Conservation (phyloP, 2,888 invertebrate species). For the Yponomeuta cagnagella region DNA sequence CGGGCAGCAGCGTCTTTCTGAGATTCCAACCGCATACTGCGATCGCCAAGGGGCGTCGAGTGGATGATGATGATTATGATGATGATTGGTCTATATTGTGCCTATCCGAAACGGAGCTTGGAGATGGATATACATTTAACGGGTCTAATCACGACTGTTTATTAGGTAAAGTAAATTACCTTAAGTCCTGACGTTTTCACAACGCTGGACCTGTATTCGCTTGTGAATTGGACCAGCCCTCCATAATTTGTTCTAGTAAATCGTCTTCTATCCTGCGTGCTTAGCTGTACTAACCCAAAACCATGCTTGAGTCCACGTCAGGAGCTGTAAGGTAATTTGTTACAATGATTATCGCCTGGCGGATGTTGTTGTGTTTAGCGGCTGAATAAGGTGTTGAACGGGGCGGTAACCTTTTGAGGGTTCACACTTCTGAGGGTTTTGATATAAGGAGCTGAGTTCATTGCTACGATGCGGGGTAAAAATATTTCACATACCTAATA, state of each 20-base stretch:
- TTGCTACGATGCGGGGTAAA: too few relatives aligned
- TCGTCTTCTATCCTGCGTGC: slow-evolving; percentile 57
- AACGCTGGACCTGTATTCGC: slow-evolving; percentile 10
- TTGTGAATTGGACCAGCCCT: slow-evolving; percentile 27
- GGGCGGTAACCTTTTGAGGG: not conserved
- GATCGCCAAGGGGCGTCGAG: too few relatives aligned
- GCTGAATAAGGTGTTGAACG: not conserved
- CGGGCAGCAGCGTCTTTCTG: too few relatives aligned
- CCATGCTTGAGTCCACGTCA: not conserved
- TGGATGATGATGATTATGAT: too few relatives aligned
- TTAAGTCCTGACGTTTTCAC: too few relatives aligned
- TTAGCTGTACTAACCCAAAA: slow-evolving; percentile 7
- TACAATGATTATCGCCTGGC: not conserved
- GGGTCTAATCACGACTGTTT: too few relatives aligned
- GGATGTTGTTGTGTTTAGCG: not conserved
- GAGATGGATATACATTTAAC: too few relatives aligned
- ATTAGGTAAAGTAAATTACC: too few relatives aligned
- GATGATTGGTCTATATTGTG: too few relatives aligned
- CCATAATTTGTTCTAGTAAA: slow-evolving; percentile 72
- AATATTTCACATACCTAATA: too few relatives aligned
- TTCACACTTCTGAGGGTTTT: not conserved
- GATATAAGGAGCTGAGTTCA: not conserved
- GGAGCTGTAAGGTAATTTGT: not conserved
- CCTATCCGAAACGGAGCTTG: too few relatives aligned
- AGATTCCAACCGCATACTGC: too few relatives aligned